Evolutionary conservation across 35 echinoderm and acorn worm genomes (phyloP).

Genomic region (Strongylocentrotus purpuratus): DNA sequence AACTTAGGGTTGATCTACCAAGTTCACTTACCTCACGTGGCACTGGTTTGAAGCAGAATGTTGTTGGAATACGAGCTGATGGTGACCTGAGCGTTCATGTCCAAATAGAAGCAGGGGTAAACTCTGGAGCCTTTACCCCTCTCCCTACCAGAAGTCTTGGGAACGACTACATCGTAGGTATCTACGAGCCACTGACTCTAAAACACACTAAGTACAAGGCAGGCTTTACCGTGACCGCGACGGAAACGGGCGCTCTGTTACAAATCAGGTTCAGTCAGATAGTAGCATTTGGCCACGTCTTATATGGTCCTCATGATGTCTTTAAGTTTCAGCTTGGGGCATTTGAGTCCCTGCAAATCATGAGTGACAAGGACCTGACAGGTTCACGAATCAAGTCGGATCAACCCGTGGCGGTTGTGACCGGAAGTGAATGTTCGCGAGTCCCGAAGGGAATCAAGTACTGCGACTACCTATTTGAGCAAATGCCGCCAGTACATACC

Average conservation of each 20-base stretch:
- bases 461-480: slow-evolving; percentile 90
- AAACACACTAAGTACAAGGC: slow-evolving; percentile 58
- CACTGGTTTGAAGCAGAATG: slow-evolving; percentile 71
- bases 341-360: slow-evolving; percentile 75
- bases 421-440: slow-evolving; percentile 71
- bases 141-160: slow-evolving; percentile 74
- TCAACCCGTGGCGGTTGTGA: slow-evolving; percentile 64
- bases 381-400: slow-evolving; percentile 71
- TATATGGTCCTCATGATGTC: slow-evolving; percentile 46
- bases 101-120: slow-evolving; percentile 59
- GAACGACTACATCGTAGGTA: slow-evolving; percentile 77
- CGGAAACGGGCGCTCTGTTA: slow-evolving; percentile 59
- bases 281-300: slow-evolving; percentile 48
- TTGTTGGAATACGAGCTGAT: slow-evolving; percentile 54
- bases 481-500: slow-evolving; percentile 78
- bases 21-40: slow-evolving; percentile 54
- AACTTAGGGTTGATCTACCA: slow-evolving; percentile 58
- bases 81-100: slow-evolving; percentile 71
- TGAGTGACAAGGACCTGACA: slow-evolving; percentile 67
- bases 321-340: slow-evolving; percentile 62
- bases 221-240: slow-evolving; percentile 64
- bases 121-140: slow-evolving; percentile 72
- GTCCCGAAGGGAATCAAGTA: slow-evolving; percentile 62
- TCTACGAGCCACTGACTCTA: slow-evolving; percentile 58
- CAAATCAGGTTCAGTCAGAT: slow-evolving; percentile 44